Percentiles rank a stretch among this genome's conserved stretches.
Conservation (phyloP, 2,113 vertebrate genomes). For the Proterorhinus semilunaris region DNA sequence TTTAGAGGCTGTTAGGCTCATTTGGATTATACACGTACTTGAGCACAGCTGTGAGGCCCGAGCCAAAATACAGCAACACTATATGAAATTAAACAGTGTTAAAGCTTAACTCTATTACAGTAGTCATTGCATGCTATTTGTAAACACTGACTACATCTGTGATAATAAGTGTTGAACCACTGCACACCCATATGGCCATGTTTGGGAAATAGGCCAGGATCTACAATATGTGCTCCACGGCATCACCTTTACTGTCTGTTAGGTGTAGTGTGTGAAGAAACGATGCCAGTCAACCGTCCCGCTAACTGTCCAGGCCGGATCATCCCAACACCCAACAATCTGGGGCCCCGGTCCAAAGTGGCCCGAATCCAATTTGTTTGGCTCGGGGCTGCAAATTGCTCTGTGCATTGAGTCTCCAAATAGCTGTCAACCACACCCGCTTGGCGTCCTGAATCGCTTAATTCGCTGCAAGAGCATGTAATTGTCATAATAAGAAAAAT, state of each 20-base stretch:
- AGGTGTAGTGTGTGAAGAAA: constrained; percentile 38
- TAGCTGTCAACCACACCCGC: constrained; percentile 82
- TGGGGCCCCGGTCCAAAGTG: constrained; percentile 79
- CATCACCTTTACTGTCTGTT: constrained; percentile 41
- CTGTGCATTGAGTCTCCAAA: constrained; percentile 83
- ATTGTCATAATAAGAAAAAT: constrained; percentile 85
- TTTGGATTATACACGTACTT: constrained; percentile 72
- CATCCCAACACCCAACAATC: constrained; percentile 76
- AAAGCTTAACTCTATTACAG: constrained; percentile 29
- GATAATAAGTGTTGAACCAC: constrained; percentile 19
- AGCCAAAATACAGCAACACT: constrained; percentile 45
- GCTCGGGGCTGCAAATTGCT: constrained; percentile 81
- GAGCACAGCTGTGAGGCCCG: constrained; percentile 63
- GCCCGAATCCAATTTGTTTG: constrained; percentile 84
- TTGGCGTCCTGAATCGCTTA: constrained; percentile 79
- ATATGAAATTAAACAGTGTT: constrained; percentile 40
- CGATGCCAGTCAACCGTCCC: constrained; percentile 46
- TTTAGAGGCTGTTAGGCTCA: constrained; percentile 65
- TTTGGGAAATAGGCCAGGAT: no score
- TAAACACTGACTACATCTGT: constrained; percentile 36
- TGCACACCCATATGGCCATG: constrained; percentile 19
- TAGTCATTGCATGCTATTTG: constrained; percentile 32
- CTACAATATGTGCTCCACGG: constrained; percentile 8
- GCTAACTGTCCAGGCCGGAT: constrained; percentile 51
- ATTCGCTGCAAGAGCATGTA: constrained; percentile 82